These are phyloP conservation scores for Ophiothrix spiculata DNA, from an alignment of 35 echinoderm and acorn worm species.

Conservation along the genomic window DNA sequence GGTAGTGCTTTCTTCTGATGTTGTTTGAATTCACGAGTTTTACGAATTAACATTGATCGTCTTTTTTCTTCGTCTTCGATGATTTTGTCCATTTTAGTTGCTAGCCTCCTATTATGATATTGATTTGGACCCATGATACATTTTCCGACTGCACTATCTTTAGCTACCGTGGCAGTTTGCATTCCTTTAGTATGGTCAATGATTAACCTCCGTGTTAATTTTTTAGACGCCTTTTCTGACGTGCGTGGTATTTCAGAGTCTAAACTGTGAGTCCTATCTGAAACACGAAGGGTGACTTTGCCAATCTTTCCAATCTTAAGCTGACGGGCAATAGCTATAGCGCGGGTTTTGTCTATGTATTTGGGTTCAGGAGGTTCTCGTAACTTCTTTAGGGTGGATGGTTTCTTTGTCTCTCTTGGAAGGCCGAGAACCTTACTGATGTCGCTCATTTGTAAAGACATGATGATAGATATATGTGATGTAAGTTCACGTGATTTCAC, in stretches of 20 bases:
- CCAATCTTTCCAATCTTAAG: constrained; percentile 75
- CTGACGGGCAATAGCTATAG: constrained; percentile 72
- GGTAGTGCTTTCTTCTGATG: neutral
- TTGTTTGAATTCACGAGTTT: neutral
- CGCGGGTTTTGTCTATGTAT: constrained; percentile 81
- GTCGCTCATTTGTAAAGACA: constrained; percentile 23
- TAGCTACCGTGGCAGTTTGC: constrained; percentile 67
- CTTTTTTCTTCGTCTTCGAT: constrained; percentile 51
- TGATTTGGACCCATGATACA: constrained; percentile 88
- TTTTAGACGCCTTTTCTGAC: constrained; percentile 3
- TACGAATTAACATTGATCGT: constrained; percentile 50
- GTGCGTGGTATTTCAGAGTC: neutral
- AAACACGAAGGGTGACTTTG: constrained; percentile 70
- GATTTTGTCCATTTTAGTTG: constrained; percentile 41
- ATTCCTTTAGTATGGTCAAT: constrained; percentile 70
- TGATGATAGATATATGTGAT: too few relatives aligned
- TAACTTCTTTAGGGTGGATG: constrained; percentile 49
- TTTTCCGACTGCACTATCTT: constrained; percentile 78
- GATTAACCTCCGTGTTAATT: constrained; percentile 48
- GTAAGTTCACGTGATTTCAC: too few relatives aligned
- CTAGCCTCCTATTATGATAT: constrained; percentile 66
- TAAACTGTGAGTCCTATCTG: constrained; percentile 21
- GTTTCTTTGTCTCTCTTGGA: constrained; percentile 57
- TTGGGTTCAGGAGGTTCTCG: constrained; percentile 37
- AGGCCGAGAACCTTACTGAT: constrained; percentile 49